Conservation (phyloP, 35 echinoderm and acorn worm genomes). For the Strongylocentrotus purpuratus region DNA sequence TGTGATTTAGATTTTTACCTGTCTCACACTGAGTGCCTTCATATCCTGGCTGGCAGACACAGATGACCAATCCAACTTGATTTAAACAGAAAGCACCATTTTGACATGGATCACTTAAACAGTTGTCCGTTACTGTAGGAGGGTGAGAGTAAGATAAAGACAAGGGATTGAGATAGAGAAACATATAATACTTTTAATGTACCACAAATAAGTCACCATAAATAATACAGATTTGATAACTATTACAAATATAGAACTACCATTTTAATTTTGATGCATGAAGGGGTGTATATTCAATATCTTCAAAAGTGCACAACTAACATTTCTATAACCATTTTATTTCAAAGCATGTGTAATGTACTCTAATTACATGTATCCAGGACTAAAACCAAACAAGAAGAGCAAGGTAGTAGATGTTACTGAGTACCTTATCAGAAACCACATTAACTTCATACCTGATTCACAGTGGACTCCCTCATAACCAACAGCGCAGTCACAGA, state of each 20-base stretch:
- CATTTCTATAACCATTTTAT: too few species aligned
- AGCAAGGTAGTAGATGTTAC: too few species aligned
- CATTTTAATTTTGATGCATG: too few species aligned
- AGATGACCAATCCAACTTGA: conserved; percentile 50
- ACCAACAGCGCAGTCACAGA: conserved; percentile 37
- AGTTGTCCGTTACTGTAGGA: conserved; percentile 14
- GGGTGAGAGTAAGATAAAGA: neutral
- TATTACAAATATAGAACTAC: too few species aligned
- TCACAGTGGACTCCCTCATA: conserved; percentile 44
- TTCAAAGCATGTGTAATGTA: too few species aligned
- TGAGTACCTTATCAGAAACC: neutral
- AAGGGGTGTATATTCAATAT: too few species aligned
- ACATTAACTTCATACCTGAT: neutral
- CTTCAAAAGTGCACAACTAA: too few species aligned
- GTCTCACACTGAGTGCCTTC: conserved; percentile 60
- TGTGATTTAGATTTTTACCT: conserved; percentile 24
- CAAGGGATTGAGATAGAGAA: neutral
- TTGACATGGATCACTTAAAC: conserved; percentile 68
- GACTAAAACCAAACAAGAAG: too few species aligned
- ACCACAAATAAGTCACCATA: too few species aligned
- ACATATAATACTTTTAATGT: too few species aligned
- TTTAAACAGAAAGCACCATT: conserved; percentile 78
- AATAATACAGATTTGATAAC: too few species aligned
- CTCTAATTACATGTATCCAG: too few species aligned
- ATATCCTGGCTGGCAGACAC: conserved; percentile 63